Conservation (phyloP, 2,113 vertebrate genomes). For the Regulus satrapa region DNA sequence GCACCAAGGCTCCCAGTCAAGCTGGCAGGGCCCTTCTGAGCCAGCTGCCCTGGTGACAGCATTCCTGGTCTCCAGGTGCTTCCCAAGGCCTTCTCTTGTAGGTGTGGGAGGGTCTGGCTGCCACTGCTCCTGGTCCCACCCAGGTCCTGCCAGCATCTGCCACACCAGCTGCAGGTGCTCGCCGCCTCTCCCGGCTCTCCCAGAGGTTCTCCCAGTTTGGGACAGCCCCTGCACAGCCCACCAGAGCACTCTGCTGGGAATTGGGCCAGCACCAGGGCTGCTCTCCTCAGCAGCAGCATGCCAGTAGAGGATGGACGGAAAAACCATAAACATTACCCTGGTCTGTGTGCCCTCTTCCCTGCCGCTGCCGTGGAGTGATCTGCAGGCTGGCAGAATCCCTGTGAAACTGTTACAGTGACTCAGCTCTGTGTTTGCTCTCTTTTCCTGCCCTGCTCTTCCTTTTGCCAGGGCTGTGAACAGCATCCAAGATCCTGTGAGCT, state of each 20-base stretch:
- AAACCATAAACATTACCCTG: background rate
- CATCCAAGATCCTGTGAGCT: background rate
- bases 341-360: accelerated
- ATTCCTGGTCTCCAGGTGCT: background rate
- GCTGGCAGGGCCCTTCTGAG: background rate
- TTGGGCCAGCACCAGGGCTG: background rate
- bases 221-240: background rate
- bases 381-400: background rate
- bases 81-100: background rate
- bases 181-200: accelerated
- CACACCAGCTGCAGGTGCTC: background rate
- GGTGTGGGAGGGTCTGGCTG: background rate
- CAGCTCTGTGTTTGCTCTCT: background rate
- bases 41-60: background rate
- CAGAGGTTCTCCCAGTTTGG: background rate
- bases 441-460: background rate
- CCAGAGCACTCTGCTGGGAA: background rate
- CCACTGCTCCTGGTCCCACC: background rate
- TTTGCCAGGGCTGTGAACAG: background rate
- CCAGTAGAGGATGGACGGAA: background rate
- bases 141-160: background rate
- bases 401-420: background rate
- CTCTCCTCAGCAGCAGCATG: background rate
- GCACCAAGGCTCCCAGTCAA: background rate
- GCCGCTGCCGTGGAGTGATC: accelerated